Evolutionary conservation across 2,113 vertebrate species (phyloP).

Genomic region (Triplophysa siluroides): DNA sequence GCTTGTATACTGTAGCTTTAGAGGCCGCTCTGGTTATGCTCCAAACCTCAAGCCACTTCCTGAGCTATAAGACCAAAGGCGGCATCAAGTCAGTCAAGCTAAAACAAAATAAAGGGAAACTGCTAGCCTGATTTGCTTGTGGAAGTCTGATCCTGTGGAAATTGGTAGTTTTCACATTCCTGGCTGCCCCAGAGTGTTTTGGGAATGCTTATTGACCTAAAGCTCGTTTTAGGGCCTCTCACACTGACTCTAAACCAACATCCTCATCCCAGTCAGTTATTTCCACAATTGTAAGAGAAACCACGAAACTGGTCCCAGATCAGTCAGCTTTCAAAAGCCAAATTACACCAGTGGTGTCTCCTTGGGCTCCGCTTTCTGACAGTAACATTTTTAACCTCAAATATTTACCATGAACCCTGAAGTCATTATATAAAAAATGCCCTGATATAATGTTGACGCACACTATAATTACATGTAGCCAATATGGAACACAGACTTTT

Average conservation of each 20-base stretch:
- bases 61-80: constrained; percentile 30
- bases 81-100: constrained; percentile 13
- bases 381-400: constrained; percentile 23
- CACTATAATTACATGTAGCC: constrained; percentile 36
- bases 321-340: background rate
- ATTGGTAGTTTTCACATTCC: constrained; percentile 49
- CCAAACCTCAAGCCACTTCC: constrained; percentile 43
- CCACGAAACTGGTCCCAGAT: background rate
- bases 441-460: constrained; percentile 14
- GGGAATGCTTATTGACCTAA: constrained; percentile 33
- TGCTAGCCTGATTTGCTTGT: constrained; percentile 29
- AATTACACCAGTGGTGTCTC: background rate
- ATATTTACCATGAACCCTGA: constrained; percentile 4
- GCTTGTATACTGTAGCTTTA: background rate
- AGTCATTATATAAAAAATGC: constrained; percentile 25
- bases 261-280: constrained; percentile 1
- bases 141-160: constrained; percentile 34
- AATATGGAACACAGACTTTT: constrained; percentile 11
- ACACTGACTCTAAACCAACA: background rate
- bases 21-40: background rate
- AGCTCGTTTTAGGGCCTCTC: constrained; percentile 12
- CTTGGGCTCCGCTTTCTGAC: constrained; percentile 7
- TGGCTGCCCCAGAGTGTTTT: constrained; percentile 30
- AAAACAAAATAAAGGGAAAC: constrained; percentile 32
- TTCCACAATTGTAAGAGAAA: constrained; percentile 7